Evolutionary conservation across 2,888 invertebrate species (phyloP).

Genomic region (Brachyptera risi): DNA sequence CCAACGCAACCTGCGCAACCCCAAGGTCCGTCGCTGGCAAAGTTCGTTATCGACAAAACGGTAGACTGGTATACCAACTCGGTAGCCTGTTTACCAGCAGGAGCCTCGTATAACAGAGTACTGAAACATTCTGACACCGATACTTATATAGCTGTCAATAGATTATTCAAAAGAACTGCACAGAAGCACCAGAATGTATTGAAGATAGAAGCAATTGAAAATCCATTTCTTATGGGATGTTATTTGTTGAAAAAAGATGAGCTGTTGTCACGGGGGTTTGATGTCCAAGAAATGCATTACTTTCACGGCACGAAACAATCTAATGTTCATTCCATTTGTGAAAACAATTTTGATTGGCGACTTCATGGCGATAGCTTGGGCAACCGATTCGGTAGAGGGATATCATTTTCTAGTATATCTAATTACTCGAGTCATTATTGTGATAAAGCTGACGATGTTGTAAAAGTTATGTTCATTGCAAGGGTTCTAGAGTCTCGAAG

Average conservation of each 20-base stretch:
- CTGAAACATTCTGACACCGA: too few relatives aligned
- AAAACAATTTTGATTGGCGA: slow-evolving; percentile 7
- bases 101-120: too few relatives aligned
- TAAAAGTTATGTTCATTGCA: slow-evolving; percentile 38
- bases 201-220: slow-evolving; percentile 1
- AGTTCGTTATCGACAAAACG: too few relatives aligned
- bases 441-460: background rate
- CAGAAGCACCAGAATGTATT: background rate
- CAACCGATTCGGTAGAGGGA: background rate
- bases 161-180: background rate
- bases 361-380: slow-evolving; percentile 2
- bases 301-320: slow-evolving; percentile 2
- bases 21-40: too few relatives aligned
- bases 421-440: slow-evolving; percentile 12
- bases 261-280: background rate
- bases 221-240: background rate
- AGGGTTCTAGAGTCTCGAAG: slow-evolving; percentile 35
- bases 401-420: slow-evolving; percentile 5
- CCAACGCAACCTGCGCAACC: too few relatives aligned
- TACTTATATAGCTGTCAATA: too few relatives aligned
- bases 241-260: background rate
- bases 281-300: background rate
- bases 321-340: background rate
- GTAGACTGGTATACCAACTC: too few relatives aligned
- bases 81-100: too few relatives aligned